Evolutionary conservation across 2,113 vertebrate genomes (phyloP), one percentile per base, ranked within the genome.

Genomic region (Ceyx melanurus): DNA sequence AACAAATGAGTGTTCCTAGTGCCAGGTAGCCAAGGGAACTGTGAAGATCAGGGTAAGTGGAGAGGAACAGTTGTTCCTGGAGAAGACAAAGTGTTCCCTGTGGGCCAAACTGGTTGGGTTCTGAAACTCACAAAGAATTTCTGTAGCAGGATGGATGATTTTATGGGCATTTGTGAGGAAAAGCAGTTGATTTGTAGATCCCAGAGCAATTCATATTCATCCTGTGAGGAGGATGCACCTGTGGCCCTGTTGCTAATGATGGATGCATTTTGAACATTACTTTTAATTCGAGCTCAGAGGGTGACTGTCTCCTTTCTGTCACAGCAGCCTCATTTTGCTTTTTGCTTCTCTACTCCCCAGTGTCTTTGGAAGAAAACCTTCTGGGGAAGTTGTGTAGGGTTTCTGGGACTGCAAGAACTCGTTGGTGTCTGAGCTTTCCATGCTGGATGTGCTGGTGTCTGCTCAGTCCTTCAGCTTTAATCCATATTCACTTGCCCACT

Each of bases 241-340:
- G 10, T 21, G 62, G 73, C 93, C 83, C 89, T 94, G 78, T 62
- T 89, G 80, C 43, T 92, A 93, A 88, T 57, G 77, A 93, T 90
- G 62, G 13, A 76, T 88, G 82, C 29, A 48, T 94, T 91, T 96
- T 96, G 94, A 96, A 92, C 79, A 76, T 74, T 67, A 51, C 86
- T 93, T 95, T 91, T 92, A 94, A 90, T 97, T 95, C 92, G 93
- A 82, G 67, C 31, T 84, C 66, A 85, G 70, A 61, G 48, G 72
- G 65, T 91, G 73, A 57, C 65, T 23, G 61, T 96, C 81, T 91
- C 70, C 80, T 97, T 96, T 91, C 91, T 71, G 42, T 81, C 94
- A 37, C 81, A 66, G 93, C 82, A 61, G n/a, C 80, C 82, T 91
- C 8, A 1, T 93, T 91, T 81, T 54, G 28, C 53, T 71, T 71